Conservation (phyloP, 2,797 vertebrate genomes). For the Gadopsis marmoratus region DNA sequence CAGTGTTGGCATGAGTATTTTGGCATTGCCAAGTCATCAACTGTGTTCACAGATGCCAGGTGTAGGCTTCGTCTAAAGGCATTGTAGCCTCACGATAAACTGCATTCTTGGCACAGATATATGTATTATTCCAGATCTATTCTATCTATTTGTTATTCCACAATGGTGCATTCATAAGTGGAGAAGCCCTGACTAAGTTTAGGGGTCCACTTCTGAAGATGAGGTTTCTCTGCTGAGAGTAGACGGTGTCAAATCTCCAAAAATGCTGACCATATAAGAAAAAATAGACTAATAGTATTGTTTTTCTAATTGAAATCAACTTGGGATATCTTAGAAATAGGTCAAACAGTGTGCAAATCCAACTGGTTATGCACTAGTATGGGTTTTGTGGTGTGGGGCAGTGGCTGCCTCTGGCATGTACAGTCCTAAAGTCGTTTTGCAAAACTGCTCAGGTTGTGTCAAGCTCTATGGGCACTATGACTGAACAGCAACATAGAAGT, state of each 20-base stretch:
- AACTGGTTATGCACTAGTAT: not conserved
- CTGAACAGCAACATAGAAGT: not conserved
- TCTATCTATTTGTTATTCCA: not conserved
- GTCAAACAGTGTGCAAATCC: not conserved
- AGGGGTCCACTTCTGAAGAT: not conserved
- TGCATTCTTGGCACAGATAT: not conserved
- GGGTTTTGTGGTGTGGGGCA: not conserved
- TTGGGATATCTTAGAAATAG: not conserved
- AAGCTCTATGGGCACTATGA: not conserved
- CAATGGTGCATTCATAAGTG: not conserved
- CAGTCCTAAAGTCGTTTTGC: not conserved
- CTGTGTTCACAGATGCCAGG: conserved; percentile 3
- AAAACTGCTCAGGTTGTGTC: conserved; percentile 12
- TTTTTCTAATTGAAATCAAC: not conserved
- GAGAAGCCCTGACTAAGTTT: not conserved
- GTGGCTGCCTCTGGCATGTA: not conserved
- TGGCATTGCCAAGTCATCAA: conserved; percentile 15
- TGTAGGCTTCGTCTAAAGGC: conserved; percentile 2
- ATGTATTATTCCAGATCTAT: not conserved
- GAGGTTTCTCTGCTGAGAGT: not conserved
- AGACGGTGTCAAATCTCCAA: not conserved
- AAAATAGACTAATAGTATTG: not conserved
- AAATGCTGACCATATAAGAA: not conserved
- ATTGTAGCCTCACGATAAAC: conserved; percentile 13
- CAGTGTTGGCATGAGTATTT: conserved; percentile 15